A percentile compares a stretch with the other conserved stretches of the same genome.
These are phyloP conservation scores for Herminia tarsipennalis DNA, from an alignment of 2,888 invertebrate genomes.

Conservation along the genomic window DNA sequence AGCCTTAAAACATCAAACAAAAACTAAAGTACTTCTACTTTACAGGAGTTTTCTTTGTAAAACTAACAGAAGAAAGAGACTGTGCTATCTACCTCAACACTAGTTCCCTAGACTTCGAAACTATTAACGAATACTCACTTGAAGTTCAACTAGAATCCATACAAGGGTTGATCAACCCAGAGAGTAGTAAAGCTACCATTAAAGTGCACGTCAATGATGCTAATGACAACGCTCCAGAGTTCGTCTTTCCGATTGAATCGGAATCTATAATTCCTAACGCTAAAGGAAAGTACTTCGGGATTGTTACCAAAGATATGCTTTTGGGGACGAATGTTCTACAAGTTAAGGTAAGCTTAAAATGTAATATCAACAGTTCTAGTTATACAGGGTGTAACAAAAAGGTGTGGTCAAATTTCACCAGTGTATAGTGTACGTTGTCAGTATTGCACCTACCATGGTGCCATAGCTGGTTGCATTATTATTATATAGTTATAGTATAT, in stretches of 20 bases:
- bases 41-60: conserved; percentile 89
- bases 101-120: conserved; percentile 92
- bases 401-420: too few relatives aligned
- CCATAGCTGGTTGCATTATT: too few relatives aligned
- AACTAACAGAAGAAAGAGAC: conserved; percentile 91
- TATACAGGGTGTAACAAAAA: too few relatives aligned
- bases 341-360: conserved; percentile 85
- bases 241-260: conserved; percentile 90
- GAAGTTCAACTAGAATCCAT: conserved; percentile 92
- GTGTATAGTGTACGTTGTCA: too few relatives aligned
- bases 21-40: conserved; percentile 19
- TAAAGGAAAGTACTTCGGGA: conserved; percentile 91
- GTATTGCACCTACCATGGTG: too few relatives aligned
- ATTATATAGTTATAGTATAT: too few relatives aligned
- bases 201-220: conserved; percentile 94
- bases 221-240: conserved; percentile 95
- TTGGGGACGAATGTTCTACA: conserved; percentile 92
- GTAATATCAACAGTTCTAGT: too few relatives aligned
- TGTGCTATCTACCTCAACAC: conserved; percentile 92
- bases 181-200: conserved; percentile 90
- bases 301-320: conserved; percentile 90
- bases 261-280: conserved; percentile 82
- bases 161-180: conserved; percentile 92
- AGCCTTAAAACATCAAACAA: neutral
- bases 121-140: conserved; percentile 89